phyloP scores from a whole-genome alignment of 2,113 vertebrate genomes.

The Lophochroa leadbeateri region DNA sequence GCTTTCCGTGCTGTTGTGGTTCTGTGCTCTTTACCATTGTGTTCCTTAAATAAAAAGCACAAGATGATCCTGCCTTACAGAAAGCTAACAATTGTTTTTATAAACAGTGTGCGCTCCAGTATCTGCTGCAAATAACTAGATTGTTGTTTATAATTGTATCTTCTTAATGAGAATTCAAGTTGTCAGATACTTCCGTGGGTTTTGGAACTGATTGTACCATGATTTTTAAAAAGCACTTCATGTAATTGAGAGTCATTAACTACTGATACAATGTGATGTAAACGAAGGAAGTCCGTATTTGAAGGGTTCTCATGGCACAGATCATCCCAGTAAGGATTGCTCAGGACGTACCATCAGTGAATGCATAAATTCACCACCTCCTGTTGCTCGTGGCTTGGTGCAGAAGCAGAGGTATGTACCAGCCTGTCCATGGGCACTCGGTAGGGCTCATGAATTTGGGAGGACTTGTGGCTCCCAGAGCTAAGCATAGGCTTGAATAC shows the following conservation, averaged over 20 bases:
- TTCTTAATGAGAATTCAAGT: slow-evolving; percentile 62
- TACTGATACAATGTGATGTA: neutral
- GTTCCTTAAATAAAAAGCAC: slow-evolving; percentile 63
- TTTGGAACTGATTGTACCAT: slow-evolving; percentile 20
- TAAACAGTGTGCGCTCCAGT: neutral
- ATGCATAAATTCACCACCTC: neutral
- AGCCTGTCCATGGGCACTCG: rapidly evolving
- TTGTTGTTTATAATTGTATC: slow-evolving; percentile 26
- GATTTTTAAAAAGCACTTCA: neutral
- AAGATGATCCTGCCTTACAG: neutral
- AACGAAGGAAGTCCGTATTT: neutral
- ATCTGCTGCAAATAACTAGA: neutral
- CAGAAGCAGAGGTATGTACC: neutral
- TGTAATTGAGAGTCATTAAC: neutral
- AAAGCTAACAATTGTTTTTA: slow-evolving; percentile 14
- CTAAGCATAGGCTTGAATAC: neutral
- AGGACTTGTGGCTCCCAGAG: neutral
- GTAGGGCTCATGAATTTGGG: neutral
- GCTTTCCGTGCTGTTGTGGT: neutral
- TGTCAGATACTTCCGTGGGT: neutral
- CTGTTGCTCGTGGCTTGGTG: neutral
- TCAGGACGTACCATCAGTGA: rapidly evolving
- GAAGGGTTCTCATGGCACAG: neutral
- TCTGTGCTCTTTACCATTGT: slow-evolving; percentile 26
- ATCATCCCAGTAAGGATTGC: rapidly evolving